Evolutionary conservation across 2,888 invertebrate species (phyloP).

Genomic region (Geophilus truncorum): DNA sequence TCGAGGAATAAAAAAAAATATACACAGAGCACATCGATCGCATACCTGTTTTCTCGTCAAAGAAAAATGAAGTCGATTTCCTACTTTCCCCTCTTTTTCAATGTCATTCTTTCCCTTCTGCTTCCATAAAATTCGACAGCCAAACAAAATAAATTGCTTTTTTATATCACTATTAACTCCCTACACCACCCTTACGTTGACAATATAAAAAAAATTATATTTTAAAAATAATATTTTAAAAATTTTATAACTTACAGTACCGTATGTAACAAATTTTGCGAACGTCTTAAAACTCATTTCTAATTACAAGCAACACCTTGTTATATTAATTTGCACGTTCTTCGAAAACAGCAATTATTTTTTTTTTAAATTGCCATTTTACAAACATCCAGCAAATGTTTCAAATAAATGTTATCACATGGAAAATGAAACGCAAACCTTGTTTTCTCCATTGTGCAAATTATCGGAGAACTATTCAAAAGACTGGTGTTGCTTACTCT

Average conservation of each 20-base stretch:
- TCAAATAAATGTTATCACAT: neutral
- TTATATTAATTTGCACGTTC: neutral
- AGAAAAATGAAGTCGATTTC: conserved; percentile 22
- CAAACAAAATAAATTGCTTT: neutral
- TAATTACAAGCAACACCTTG: too few species aligned
- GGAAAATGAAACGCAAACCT: neutral
- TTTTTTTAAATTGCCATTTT: neutral
- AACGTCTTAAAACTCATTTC: too few species aligned
- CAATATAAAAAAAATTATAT: neutral
- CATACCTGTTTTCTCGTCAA: neutral
- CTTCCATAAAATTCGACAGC: conserved; percentile 12
- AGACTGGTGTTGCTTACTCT: conserved; percentile 2
- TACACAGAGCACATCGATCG: neutral
- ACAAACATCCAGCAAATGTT: neutral
- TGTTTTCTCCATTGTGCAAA: conserved; percentile 15
- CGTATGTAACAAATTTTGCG: neutral
- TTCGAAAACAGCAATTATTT: neutral
- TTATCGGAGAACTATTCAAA: conserved; percentile 25
- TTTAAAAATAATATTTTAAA: neutral
- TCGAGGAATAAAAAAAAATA: neutral
- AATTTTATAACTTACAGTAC: too few species aligned
- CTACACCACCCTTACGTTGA: neutral
- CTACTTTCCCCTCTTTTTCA: neutral
- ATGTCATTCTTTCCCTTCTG: neutral
- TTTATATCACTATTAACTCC: neutral